Evolutionary conservation across 2,888 invertebrate species (phyloP).

Genomic region (Cremastinae sp.): DNA sequence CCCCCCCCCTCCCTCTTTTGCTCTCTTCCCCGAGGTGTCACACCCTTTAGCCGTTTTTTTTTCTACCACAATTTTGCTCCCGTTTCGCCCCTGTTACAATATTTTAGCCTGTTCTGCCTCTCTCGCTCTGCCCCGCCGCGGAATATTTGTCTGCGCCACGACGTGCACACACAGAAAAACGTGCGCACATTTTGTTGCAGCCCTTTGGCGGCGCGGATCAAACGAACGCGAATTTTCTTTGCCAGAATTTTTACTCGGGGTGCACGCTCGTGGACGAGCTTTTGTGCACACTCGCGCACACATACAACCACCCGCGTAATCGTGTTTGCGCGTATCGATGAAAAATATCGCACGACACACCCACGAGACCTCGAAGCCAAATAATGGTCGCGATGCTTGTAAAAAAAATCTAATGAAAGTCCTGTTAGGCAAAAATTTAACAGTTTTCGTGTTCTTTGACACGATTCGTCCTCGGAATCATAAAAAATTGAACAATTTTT

Average conservation of each 20-base stretch:
- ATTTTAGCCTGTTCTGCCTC: conserved; percentile 47
- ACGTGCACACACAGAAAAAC: conserved; percentile 48
- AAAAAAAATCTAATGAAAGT: too few species aligned
- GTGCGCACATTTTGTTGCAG: conserved; percentile 46
- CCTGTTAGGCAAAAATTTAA: too few species aligned
- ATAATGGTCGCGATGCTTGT: too few species aligned
- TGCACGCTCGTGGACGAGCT: conserved; percentile 11
- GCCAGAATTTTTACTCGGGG: conserved; percentile 67
- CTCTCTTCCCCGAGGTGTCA: conserved; percentile 37
- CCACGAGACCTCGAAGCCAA: neutral
- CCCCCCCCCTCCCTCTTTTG: conserved; percentile 25
- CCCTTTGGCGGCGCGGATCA: conserved; percentile 78
- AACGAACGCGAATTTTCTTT: conserved; percentile 77
- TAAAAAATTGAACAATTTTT: too few species aligned
- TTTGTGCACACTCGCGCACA: conserved; percentile 63
- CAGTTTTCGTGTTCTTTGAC: too few species aligned
- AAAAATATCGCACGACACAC: conserved; percentile 1
- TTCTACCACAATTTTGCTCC: conserved; percentile 29
- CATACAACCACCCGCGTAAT: neutral
- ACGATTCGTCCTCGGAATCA: too few species aligned
- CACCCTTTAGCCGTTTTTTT: conserved; percentile 25
- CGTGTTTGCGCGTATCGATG: neutral
- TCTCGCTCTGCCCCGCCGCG: conserved; percentile 32
- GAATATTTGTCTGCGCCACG: conserved; percentile 9
- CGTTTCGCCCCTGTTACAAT: conserved; percentile 46